These are phyloP conservation scores for Glyphotaelius pellucidus DNA, from an alignment of 2,888 invertebrate species.

Conservation along the genomic window DNA sequence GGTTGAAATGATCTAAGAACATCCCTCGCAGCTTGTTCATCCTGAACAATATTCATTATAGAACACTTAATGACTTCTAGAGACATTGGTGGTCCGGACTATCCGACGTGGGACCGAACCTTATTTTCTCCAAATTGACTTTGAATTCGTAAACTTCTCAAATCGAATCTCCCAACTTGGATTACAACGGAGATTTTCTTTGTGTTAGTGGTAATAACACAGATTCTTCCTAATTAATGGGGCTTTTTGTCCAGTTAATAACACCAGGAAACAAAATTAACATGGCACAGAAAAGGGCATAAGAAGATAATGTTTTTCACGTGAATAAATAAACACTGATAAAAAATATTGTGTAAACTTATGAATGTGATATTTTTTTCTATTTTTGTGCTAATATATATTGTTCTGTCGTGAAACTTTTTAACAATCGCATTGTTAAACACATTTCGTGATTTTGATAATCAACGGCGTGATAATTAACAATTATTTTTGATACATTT, in stretches of 20 bases:
- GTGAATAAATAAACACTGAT: too few species aligned
- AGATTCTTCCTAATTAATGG: not conserved
- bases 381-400: too few species aligned
- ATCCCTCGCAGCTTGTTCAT: not conserved
- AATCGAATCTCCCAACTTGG: slow-evolving; percentile 30
- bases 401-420: too few species aligned
- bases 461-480: too few species aligned
- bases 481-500: too few species aligned
- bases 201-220: not conserved
- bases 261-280: not conserved
- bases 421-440: too few species aligned
- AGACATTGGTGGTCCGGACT: slow-evolving; percentile 6
- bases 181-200: slow-evolving; percentile 20
- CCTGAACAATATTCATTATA: slow-evolving; percentile 46
- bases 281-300: not conserved
- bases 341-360: too few species aligned
- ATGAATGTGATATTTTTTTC: too few species aligned
- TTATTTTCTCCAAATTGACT: slow-evolving; percentile 45
- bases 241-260: not conserved
- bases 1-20: not conserved
- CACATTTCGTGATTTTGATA: too few species aligned
- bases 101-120: slow-evolving; percentile 30
- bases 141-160: slow-evolving; percentile 32
- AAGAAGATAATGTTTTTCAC: not conserved
- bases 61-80: slow-evolving; percentile 43